Conservation (phyloP, 92 coral and sea anemone species). For the Palythoa grandiflora region DNA sequence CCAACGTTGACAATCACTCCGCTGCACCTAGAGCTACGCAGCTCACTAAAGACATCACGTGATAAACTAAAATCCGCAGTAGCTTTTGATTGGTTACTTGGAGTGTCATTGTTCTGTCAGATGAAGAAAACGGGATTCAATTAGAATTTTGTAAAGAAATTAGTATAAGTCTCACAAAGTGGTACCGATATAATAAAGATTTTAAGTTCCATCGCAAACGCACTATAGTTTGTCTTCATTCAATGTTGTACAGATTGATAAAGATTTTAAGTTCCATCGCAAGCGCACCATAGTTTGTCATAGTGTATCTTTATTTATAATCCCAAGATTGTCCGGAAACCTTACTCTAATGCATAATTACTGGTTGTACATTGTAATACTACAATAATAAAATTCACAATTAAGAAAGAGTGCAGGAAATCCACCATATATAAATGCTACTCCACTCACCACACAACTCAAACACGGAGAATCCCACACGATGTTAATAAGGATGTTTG, state of each 20-base stretch:
- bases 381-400: no score
- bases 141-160: neutral
- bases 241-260: no score
- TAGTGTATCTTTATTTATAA: no score
- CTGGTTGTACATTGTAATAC: no score
- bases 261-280: no score
- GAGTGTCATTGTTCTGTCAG: neutral
- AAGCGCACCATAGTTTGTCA: no score
- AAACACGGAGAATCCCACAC: conserved; percentile 28
- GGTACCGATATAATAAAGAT: neutral
- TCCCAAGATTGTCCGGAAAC: no score
- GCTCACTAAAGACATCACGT: neutral
- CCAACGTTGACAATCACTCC: conserved; percentile 36
- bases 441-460: conserved; percentile 13
- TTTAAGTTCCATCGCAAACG: neutral
- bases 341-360: no score
- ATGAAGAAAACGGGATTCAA: neutral
- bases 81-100: neutral
- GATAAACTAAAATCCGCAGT: conserved; percentile 33
- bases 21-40: neutral
- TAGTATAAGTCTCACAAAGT: no score
- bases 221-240: no score
- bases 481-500: conserved; percentile 28
- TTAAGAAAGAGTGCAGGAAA: neutral
- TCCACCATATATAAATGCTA: neutral